Conservation (phyloP, 1,140 invertebrate species). For the Bombus haemorrhoidalis region DNA sequence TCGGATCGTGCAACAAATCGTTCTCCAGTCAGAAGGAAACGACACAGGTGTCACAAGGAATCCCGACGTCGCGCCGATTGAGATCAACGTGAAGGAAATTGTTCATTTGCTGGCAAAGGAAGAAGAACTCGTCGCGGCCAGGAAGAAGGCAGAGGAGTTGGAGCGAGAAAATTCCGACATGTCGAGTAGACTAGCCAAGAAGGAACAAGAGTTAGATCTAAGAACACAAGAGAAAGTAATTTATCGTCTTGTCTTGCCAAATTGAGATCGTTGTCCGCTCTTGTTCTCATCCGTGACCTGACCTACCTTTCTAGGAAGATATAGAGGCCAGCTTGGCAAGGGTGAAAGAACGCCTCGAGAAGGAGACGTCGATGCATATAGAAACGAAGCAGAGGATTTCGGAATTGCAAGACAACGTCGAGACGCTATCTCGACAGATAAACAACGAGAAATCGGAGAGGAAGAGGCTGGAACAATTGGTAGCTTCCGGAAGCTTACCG, state of each 20-base stretch:
- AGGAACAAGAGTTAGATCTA: slow-evolving; percentile 96
- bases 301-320: slow-evolving; percentile 87
- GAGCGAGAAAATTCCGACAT: slow-evolving; percentile 95
- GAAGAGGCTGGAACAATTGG: slow-evolving; percentile 91
- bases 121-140: slow-evolving; percentile 94
- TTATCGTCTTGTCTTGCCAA: slow-evolving; percentile 8
- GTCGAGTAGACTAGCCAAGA: slow-evolving; percentile 92
- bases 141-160: slow-evolving; percentile 93
- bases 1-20: slow-evolving; percentile 97
- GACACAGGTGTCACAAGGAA: slow-evolving; percentile 86
- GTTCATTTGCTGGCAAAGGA: slow-evolving; percentile 96
- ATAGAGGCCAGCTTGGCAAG: slow-evolving; percentile 91
- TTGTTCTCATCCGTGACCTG: background rate
- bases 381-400: slow-evolving; percentile 93
- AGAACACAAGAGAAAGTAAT: slow-evolving; percentile 92
- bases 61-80: slow-evolving; percentile 91
- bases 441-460: slow-evolving; percentile 92
- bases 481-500: slow-evolving; percentile 93
- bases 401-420: slow-evolving; percentile 84
- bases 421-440: slow-evolving; percentile 85
- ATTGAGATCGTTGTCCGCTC: slow-evolving; percentile 2
- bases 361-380: slow-evolving; percentile 93
- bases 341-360: slow-evolving; percentile 94
- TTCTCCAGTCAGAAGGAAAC: slow-evolving; percentile 90
- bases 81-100: slow-evolving; percentile 96